Evolutionary conservation across 2,888 invertebrate species (phyloP).

Genomic region (Epirrhoe tristata): DNA sequence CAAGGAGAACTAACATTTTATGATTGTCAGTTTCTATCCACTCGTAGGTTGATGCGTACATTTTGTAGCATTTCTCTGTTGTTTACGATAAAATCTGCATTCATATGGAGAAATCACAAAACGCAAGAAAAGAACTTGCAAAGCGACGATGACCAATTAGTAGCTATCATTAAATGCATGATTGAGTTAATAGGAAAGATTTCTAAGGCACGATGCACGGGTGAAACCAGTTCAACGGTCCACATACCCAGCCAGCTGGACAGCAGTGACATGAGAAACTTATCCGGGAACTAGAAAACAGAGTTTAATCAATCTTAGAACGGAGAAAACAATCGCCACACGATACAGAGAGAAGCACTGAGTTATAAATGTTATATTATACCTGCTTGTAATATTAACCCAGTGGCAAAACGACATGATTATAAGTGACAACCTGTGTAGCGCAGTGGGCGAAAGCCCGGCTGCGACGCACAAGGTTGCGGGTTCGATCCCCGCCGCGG

Average conservation of each 20-base stretch:
- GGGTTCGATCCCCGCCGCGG: no score
- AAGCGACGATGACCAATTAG: slow-evolving; percentile 54
- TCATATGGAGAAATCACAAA: slow-evolving; percentile 27
- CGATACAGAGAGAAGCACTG: neutral
- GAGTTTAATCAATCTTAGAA: slow-evolving; percentile 22
- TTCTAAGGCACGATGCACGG: slow-evolving; percentile 56
- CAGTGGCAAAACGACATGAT: no score
- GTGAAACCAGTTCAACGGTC: slow-evolving; percentile 82
- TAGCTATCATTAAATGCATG: slow-evolving; percentile 74
- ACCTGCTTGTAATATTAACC: no score
- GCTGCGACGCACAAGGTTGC: no score
- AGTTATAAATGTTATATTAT: no score
- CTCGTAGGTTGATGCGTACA: neutral
- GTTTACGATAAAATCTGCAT: slow-evolving; percentile 11
- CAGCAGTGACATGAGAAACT: slow-evolving; percentile 77
- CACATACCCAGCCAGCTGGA: slow-evolving; percentile 79
- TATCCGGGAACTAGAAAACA: slow-evolving; percentile 73
- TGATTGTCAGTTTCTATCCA: neutral
- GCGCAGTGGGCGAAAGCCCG: no score
- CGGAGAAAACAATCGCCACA: slow-evolving; percentile 3
- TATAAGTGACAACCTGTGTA: no score
- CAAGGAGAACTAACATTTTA: neutral
- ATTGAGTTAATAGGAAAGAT: slow-evolving; percentile 79
- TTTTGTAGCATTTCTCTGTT: neutral
- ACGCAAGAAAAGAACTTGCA: slow-evolving; percentile 38